Conservation (phyloP, 2,888 invertebrate species). For the Pharmacophagus antenor region DNA sequence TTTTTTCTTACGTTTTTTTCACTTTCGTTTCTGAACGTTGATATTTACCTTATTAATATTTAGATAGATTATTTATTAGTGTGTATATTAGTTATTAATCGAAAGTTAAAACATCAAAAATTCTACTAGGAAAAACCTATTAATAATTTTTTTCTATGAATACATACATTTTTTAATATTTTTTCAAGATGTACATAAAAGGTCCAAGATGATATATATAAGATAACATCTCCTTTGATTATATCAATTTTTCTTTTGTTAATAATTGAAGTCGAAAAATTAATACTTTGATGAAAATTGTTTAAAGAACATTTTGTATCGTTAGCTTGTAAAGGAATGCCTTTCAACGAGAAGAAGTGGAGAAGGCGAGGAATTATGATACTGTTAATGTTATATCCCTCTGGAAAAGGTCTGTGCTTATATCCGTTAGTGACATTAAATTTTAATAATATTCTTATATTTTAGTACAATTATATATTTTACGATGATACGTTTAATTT, state of each 20-base stretch:
- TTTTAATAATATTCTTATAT: not conserved
- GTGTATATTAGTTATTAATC: no score
- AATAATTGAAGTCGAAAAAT: not conserved
- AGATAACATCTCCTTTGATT: not conserved
- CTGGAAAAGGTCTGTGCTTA: not conserved
- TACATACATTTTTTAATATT: no score
- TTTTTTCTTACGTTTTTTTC: no score
- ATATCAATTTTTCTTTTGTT: not conserved
- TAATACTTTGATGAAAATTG: not conserved
- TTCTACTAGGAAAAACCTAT: no score
- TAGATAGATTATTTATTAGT: no score
- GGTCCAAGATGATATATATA: no score
- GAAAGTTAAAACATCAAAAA: no score
- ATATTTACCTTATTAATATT: no score
- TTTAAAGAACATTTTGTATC: not conserved
- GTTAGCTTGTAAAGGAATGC: not conserved
- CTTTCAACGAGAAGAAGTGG: constrained; percentile 4
- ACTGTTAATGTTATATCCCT: not conserved
- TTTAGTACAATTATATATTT: not conserved
- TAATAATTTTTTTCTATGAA: no score
- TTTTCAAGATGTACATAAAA: no score
- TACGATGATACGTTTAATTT: no score
- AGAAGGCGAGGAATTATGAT: not conserved
- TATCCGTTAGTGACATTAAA: not conserved
- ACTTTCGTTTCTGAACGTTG: no score